Evolutionary conservation across 2,113 vertebrate species (phyloP).

Genomic region (Circaetus cinerascens): DNA sequence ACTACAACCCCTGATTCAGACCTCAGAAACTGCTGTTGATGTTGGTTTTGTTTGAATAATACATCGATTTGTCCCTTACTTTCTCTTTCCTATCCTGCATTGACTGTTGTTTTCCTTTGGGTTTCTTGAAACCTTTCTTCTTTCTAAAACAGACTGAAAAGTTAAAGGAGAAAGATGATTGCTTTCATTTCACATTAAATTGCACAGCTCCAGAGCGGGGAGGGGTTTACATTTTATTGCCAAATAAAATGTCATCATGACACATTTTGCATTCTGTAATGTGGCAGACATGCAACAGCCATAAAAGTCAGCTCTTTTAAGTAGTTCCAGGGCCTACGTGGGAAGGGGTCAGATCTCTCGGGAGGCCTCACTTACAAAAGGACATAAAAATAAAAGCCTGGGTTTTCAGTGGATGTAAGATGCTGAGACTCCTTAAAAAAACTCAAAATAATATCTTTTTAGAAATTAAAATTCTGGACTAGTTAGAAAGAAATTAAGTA

Average conservation of each 20-base stretch:
- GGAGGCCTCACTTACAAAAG: background rate
- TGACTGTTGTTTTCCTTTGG: background rate
- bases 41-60: background rate
- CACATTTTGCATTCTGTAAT: background rate
- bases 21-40: background rate
- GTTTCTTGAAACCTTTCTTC: background rate
- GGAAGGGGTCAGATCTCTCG: background rate
- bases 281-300: background rate
- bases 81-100: background rate
- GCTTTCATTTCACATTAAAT: background rate
- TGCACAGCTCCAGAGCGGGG: background rate
- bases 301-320: background rate
- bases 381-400: background rate
- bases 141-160: background rate
- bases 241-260: background rate
- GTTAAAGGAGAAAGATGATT: background rate
- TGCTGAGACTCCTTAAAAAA: background rate
- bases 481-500: background rate
- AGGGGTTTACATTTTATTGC: background rate
- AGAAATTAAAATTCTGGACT: background rate
- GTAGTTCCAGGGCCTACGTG: background rate
- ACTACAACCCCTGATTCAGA: background rate
- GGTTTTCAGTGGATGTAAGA: background rate
- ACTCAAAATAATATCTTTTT: background rate
- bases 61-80: background rate